Base-by-base conservation (phyloP, 53 echinoderm and acorn worm species). In the Mesocentrotus franciscanus region DNA sequence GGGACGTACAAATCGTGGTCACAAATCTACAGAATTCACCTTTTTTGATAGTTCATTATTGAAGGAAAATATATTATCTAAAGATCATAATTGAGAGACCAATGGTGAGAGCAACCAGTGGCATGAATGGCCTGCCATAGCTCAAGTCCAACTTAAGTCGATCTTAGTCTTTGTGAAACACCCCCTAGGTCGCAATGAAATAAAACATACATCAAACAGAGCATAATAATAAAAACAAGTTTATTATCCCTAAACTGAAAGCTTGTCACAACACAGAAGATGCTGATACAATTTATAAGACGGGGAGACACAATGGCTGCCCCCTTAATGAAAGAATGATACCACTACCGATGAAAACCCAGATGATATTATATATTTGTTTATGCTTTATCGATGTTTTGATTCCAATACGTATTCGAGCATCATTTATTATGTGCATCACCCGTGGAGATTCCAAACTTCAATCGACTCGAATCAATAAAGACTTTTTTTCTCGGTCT, bases 331-430 rank as follows among this genome's bases (percentile, higher is more conserved):
- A 87, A 87, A 87, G 87, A 87, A 87, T 87, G 87, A 87, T 87
- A n/a, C 58, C 4, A 12, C 87, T 1, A 58, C 27, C 26, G 57
- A 87, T 27, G 87, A 58, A 12, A 29, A 27, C 87, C n/a, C 57
- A 26, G 56, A 87, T 87, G 87, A 87, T 87, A 87, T 87, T 58
- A 87, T 87, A 87, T 87, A 87, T 87, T 87, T 87, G 59, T 87
- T 58, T 87, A 87, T 87, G 26, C 87, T 57, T 22, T 29, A 87
- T 87, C 58, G 87, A 87, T 87, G 87, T 87, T 87, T 87, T 87
- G 87, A 87, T 87, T 87, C 58, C 87, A 87, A 87, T 87, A 87
- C 59, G 59, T 87, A 11, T 58, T 58, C 58, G 87, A n/a, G 87
- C 11, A 87, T 87, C 87, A 87, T 87, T 87, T 87, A 87, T 87